Evolutionary conservation across 2,888 invertebrate species (phyloP), one percentile per base, ranked within the genome.

Genomic region (Aromia moschata): DNA sequence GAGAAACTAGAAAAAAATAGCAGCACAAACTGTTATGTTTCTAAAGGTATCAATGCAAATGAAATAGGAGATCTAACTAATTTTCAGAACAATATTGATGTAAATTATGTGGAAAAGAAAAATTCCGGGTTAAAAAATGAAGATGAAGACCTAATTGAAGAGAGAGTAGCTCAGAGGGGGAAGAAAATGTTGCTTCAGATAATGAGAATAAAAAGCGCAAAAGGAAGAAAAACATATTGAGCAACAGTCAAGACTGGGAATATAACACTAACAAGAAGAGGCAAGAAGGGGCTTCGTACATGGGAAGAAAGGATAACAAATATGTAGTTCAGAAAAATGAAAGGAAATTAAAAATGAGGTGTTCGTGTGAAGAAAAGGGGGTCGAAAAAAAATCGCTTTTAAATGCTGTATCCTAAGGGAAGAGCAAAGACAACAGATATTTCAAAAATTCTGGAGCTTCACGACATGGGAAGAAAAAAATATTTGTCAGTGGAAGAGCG

Each of bases 391-490:
- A 53, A 44, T 5, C 18, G 30, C 45, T 12, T 44, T 55, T 41
- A 44, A 59, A 55, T 55, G 59, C 45, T 59, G 41, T 49, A 55
- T 36, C 10, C 36, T 47, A 10, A 47, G 14, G 9, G 59, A 59
- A 33, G 56, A 56, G 25, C 44, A 59, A 20, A 59, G 58, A 41
- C 53, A 41, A 47, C 15, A 43, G 14, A 51, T 56, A 36, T 60
- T 60, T 49, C 9, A 56, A 51, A 56, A 60, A 55, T 43, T 60
- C 38, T 60, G 59, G 56, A 51, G 40, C 30, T 56, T 56, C 11
- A 44, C 56, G 33, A 44, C 56, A 41, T 60, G 56, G 59, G 40
- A 51, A 51, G 60, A 54, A 56, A 60, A 60, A 60, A 49, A 56
- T 41, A 41, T 52, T 52, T 52, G 40, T 52, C 30, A 31, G 15